Base-by-base conservation (phyloP, 2,797 vertebrate species). In the Spea hammondii region DNA sequence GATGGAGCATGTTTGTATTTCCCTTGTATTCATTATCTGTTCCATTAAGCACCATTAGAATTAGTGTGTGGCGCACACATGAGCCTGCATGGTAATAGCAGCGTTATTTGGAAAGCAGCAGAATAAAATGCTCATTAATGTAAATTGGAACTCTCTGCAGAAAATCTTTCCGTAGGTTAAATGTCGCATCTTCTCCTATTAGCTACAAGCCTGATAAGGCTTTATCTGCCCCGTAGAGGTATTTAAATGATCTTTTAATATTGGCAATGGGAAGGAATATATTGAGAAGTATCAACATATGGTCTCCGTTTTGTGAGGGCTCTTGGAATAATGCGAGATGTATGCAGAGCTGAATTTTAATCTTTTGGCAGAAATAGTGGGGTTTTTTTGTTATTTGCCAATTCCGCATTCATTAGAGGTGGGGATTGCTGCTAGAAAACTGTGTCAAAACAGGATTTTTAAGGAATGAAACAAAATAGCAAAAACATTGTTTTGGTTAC, bases 121-220 rank as follows among this genome's bases (percentile, higher is more conserved):
- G 79, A 77, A 81, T 72, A 76, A 77, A 77, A 73, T 70, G 55
- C 70, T 77, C 74, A 81, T 81, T 81, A 81, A 81, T 77, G 79
- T 72, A 81, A 81, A 81, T 81, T 77, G 74, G 44, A 54, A 51
- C 60, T 68, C 54, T 47, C 69, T 69, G 74, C 74, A 77, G 74
- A 72, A 73, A 77, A 81, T 72, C 68, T 76, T 69, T 71, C 73
- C 6, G 70, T 47, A 68, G 79, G 69, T 81, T 77, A 81, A 80
- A 80, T 76, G 79, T 72, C 48, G 79, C 79, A 72, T 77, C 74
- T 77, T 62, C 57, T 67, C 68, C 49, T 77, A 69, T 72, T 77
- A 73, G 70, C 79, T 64, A 45, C 70, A 48, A 47, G 50, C 11
- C 62, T 49, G 74, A 77, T 68, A 69, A 77, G 44, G n/a, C 55